Base-by-base conservation (phyloP, 2,888 invertebrate species). In the Drosophila aldrichi region DNA sequence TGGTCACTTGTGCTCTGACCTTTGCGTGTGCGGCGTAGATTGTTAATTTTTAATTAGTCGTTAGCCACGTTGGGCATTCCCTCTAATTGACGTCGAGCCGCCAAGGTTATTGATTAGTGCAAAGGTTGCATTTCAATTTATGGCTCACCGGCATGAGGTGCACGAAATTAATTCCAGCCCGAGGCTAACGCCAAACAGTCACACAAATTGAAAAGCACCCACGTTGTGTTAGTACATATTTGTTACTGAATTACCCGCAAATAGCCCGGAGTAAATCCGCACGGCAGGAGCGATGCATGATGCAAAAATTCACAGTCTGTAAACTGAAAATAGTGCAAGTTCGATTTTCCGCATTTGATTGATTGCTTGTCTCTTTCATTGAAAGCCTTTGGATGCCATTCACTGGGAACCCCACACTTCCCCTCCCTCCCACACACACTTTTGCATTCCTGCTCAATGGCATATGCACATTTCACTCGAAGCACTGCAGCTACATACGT, bases 41-140 rank as follows among this genome's bases (percentile, higher is more conserved):
- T 83, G 84, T 86, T 88, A 88, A 86, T 86, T 88, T 90, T 90
- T 90, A 86, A 90, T 86, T 90, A 90, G 89, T 73, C 72, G 58
- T 29, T 29, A 29, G 46, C 54, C 22, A 18, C 41, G 55, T 60
- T 63, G 40, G 55, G 68, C 56, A 29, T 48, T 48, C 58, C 55
- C 51, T 64, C 43, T 64, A 71, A 73, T 76, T 77, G 79, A 68
- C 55, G 67, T 49, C 64, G 54, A 38, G 41, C 22, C 43, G 43
- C 48, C 82, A 83, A 79, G 89, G 79, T 64, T 81, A 79, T 74
- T 70, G 78, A 88, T 79, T 83, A 70, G 77, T 55, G 59, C 56
- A 82, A 78, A 86, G 87, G 89, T 87, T 89, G 81, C 77, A 83
- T 86, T 90, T 90, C 71, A 90, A 88, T 83, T 86, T 86, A 86